phyloP scores from a whole-genome alignment of 2,113 vertebrate species.

The Pipra filicauda region DNA sequence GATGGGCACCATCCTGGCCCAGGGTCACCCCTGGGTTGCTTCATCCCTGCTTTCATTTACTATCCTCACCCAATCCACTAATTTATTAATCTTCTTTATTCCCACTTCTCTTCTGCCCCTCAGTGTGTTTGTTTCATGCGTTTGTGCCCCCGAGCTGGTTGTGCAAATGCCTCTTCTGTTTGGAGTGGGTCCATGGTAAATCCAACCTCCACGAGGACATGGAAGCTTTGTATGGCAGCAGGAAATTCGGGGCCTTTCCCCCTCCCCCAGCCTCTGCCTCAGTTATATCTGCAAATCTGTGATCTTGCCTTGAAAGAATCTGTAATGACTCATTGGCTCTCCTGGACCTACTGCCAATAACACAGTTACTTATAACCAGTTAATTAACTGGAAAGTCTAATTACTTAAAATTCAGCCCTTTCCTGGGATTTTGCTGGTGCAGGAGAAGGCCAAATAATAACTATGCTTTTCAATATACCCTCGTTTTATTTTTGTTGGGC shows the following conservation, averaged over 20 bases:
- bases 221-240: not conserved
- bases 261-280: not conserved
- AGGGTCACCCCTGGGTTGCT: fast-evolving
- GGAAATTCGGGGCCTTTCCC: not conserved
- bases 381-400: constrained; percentile 58
- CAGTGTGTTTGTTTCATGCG: not conserved
- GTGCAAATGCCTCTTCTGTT: not conserved
- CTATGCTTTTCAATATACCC: not conserved
- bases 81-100: not conserved
- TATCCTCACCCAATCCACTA: not conserved
- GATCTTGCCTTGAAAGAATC: constrained; percentile 7
- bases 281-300: constrained; percentile 1
- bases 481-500: constrained; percentile 45
- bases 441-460: constrained; percentile 44
- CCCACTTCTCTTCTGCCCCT: not conserved
- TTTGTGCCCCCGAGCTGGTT: not conserved
- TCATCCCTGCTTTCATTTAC: not conserved
- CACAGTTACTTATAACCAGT: constrained; percentile 21
- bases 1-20: not conserved
- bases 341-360: constrained; percentile 33
- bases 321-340: constrained; percentile 18
- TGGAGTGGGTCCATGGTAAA: not conserved
- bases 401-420: constrained; percentile 47
- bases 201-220: not conserved
- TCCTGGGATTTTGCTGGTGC: constrained; percentile 30